Evolutionary conservation across 2,797 vertebrate genomes (phyloP).

Genomic region (Enteromius paludinosus): DNA sequence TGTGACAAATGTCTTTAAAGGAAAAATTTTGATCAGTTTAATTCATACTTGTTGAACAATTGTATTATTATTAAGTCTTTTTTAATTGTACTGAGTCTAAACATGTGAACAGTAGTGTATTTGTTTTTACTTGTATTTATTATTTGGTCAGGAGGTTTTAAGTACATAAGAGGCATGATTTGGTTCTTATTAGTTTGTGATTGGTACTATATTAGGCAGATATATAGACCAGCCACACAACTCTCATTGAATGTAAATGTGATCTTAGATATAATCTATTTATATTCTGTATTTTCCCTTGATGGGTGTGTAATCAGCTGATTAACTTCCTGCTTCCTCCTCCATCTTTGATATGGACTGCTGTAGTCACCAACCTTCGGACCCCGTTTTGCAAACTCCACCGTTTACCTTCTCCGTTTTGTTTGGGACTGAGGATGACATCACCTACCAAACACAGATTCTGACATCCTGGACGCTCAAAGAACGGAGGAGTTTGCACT

Average conservation of each 20-base stretch:
- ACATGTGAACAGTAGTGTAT: neutral
- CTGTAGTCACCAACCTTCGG: slow-evolving; percentile 49
- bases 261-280: neutral
- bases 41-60: neutral
- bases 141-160: neutral
- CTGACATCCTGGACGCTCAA: slow-evolving; percentile 61
- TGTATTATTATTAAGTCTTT: neutral
- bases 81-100: neutral
- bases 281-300: neutral
- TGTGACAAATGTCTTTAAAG: neutral
- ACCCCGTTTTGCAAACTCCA: slow-evolving; percentile 46
- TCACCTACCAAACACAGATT: slow-evolving; percentile 70
- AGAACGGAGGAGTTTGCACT: slow-evolving; percentile 60
- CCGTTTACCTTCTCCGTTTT: slow-evolving; percentile 67
- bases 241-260: neutral
- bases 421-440: slow-evolving; percentile 67
- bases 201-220: neutral
- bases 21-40: neutral
- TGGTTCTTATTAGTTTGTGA: neutral
- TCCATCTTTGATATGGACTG: slow-evolving; percentile 35
- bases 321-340: slow-evolving; percentile 41
- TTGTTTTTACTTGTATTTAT: neutral
- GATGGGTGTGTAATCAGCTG: slow-evolving; percentile 26
- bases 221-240: neutral
- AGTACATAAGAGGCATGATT: neutral